A percentile compares a stretch with the other conserved stretches of the same genome.
Conservation (phyloP, 1,140 invertebrate genomes). For the Rhopalosiphum maidis region DNA sequence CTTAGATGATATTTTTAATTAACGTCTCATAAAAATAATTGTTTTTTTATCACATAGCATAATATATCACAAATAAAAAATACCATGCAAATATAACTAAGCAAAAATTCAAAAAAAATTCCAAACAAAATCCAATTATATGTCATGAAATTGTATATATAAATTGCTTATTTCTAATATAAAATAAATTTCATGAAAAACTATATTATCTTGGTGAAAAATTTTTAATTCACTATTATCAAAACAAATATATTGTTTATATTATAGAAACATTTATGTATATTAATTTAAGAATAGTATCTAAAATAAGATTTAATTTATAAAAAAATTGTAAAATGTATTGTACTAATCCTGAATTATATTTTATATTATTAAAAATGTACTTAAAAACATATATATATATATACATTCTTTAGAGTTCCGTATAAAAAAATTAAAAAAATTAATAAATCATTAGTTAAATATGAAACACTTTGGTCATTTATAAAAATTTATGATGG, state of each 20-base stretch:
- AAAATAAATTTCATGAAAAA: not conserved
- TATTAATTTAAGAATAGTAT: no score
- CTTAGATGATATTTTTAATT: not conserved
- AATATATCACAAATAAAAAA: constrained; percentile 1
- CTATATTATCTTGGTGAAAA: not conserved
- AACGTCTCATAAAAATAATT: not conserved
- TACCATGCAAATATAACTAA: constrained; percentile 18
- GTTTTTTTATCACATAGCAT: not conserved
- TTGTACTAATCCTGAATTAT: not conserved
- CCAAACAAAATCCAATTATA: constrained; percentile 2
- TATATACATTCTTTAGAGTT: not conserved
- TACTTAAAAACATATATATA: not conserved
- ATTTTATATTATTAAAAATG: not conserved
- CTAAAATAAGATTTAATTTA: not conserved
- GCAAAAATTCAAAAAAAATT: constrained; percentile 12
- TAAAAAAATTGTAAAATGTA: not conserved
- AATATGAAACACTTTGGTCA: not conserved
- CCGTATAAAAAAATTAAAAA: not conserved
- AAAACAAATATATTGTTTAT: not conserved
- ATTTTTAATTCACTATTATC: not conserved
- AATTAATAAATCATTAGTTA: not conserved
- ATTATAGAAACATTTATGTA: not conserved
- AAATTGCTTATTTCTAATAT: no score
- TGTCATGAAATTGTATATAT: not conserved
- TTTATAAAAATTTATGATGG: not conserved